Base-by-base conservation (phyloP, 1,140 invertebrate species). In the Berghia stephanieae region DNA sequence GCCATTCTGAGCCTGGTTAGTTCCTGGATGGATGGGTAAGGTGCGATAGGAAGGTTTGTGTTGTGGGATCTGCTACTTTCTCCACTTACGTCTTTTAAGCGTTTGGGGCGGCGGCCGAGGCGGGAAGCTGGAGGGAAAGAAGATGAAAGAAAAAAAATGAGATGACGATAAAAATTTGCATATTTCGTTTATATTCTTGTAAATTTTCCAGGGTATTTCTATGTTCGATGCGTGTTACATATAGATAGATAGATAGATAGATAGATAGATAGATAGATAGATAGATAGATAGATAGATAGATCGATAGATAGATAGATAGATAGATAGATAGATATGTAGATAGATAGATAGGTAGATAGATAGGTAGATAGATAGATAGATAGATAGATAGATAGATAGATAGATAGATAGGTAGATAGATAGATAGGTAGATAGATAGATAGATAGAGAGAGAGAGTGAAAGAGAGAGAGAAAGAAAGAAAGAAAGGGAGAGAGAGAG, bases 41-140 rank as follows among this genome's bases (percentile, higher is more conserved):
- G 86, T 40, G 86, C 86, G 42, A 87, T 87, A 16, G 86, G 84
- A 66, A 86, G 81, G 77, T 84, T 85, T 27, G 78, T 75, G 24
- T 77, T 78, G n/a, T 83, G 82, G 21, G 77, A 71, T 18, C 77
- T 78, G 49, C 70, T 77, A 16, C 76, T 77, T 36, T 83, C 79
- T 8, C 80, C 83, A 67, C 84, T 77, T 0, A 83, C 82, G 68
- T 89, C 88, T 79, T 89, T 89, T 44, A 88, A 81, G 31, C 88
- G 82, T 74, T 90, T 90, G 44, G 89, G 89, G 42, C 89, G 78
- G 57, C 89, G 81, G n/a, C 89, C 89, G 31, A 90, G 83, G 57
- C 89, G 80, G 46, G 89, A 90, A 18, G 89, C 88, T 89, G 80
- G 42, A 82, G 82, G 78, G 24, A 82, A 27, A 84, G 57, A 60